These are phyloP conservation scores for Drosophila buzzatii DNA, from an alignment of 2,888 invertebrate genomes.

Conservation along the genomic window DNA sequence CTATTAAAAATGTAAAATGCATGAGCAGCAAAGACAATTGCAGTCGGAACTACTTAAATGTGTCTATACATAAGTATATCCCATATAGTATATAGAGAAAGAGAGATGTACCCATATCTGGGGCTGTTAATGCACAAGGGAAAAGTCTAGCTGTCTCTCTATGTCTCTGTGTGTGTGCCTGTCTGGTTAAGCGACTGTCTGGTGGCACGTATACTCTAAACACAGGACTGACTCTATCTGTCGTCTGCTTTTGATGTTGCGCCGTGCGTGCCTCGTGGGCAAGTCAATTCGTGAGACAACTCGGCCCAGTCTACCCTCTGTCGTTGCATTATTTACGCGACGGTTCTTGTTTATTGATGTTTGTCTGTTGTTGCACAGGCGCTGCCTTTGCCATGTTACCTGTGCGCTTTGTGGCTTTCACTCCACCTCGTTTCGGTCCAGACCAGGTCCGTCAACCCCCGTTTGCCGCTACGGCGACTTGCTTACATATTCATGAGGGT, in stretches of 20 bases:
- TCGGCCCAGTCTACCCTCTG: conserved; percentile 23
- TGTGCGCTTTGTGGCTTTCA: conserved; percentile 70
- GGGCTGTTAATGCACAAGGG: conserved; percentile 50
- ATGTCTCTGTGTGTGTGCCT: conserved; percentile 5
- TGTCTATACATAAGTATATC: conserved; percentile 7
- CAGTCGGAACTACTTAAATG: conserved; percentile 45
- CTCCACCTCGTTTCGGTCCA: conserved; percentile 18
- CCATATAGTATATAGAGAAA: not conserved
- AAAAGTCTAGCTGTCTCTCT: conserved; percentile 32
- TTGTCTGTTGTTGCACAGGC: conserved; percentile 60
- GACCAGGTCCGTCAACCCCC: conserved; percentile 28
- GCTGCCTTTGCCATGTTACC: conserved; percentile 60
- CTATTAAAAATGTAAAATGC: conserved; percentile 82
- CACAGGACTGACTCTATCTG: conserved; percentile 45
- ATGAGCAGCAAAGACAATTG: conserved; percentile 69
- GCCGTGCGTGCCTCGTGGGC: conserved; percentile 69
- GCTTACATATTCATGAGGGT: conserved; percentile 83
- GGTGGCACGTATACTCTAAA: conserved; percentile 56
- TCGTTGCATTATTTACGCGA: conserved; percentile 79
- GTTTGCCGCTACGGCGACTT: conserved; percentile 38
- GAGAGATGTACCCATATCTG: not conserved
- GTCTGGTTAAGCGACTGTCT: conserved; percentile 26
- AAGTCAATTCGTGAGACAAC: conserved; percentile 58
- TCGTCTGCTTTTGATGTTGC: conserved; percentile 64
- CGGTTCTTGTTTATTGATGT: conserved; percentile 79